A percentile compares a stretch with the other conserved stretches of the same genome.
Evolutionary conservation across 2,113 vertebrate species (phyloP).

Genomic region (Perca schrenkii): DNA sequence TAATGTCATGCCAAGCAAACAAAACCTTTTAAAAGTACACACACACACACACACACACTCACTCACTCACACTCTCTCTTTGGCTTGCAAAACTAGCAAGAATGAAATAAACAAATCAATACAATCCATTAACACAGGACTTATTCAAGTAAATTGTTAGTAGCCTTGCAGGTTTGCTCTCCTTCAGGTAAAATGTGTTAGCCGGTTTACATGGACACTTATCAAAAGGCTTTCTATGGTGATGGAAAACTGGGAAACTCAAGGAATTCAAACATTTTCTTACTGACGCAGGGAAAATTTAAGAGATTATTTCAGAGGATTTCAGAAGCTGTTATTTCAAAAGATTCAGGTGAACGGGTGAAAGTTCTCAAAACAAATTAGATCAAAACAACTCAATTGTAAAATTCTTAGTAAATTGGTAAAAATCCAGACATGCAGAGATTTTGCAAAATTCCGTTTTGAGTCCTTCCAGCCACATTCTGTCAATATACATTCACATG

Average conservation of each 20-base stretch:
- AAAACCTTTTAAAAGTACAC: not conserved
- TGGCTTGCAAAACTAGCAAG: constrained; percentile 54
- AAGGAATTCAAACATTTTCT: not conserved
- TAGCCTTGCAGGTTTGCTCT: not conserved
- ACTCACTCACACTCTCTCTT: constrained; percentile 46
- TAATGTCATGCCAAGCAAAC: constrained; percentile 57
- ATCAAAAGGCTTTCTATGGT: constrained; percentile 32
- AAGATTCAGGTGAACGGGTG: not conserved
- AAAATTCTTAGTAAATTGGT: constrained; percentile 30
- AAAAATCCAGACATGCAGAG: constrained; percentile 42
- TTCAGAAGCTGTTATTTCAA: not conserved
- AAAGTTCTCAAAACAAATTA: constrained; percentile 8
- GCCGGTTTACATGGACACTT: not conserved
- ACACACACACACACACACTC: not conserved
- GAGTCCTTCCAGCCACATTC: constrained; percentile 32
- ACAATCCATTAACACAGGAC: not conserved
- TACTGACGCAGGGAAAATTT: not conserved
- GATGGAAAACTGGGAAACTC: constrained; percentile 24
- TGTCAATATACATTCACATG: constrained; percentile 45
- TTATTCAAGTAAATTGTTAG: not conserved
- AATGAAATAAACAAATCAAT: constrained; percentile 21
- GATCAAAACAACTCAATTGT: not conserved
- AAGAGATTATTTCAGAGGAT: not conserved
- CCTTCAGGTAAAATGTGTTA: not conserved
- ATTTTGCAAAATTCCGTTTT: not conserved